Evolutionary conservation across 2,797 vertebrate genomes (phyloP).

Genomic region (Sorex maritimensis): DNA sequence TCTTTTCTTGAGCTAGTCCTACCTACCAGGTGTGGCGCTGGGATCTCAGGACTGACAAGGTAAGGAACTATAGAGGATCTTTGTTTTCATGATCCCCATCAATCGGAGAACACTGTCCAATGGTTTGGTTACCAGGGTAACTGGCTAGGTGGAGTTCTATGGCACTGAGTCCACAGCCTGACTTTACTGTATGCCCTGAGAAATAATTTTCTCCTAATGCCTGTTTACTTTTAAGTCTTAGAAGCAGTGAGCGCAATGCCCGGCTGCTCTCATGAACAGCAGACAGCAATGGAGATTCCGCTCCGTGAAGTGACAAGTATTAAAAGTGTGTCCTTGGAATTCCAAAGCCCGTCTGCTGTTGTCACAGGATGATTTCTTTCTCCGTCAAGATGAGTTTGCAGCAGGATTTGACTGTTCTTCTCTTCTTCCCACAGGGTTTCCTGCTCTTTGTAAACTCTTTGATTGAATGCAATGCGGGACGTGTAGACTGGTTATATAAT

Average conservation of each 20-base stretch:
- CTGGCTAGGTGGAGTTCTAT: neutral
- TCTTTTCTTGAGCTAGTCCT: neutral
- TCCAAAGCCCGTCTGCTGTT: neutral
- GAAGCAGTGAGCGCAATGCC: neutral
- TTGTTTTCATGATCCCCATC: slow-evolving; percentile 10
- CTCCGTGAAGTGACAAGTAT: neutral
- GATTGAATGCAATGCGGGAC: neutral
- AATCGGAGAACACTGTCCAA: neutral
- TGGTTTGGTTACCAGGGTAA: too few species aligned
- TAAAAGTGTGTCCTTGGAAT: neutral
- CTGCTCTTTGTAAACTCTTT: slow-evolving; percentile 57
- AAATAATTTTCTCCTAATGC: neutral
- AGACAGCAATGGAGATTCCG: neutral
- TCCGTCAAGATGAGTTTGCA: slow-evolving; percentile 25
- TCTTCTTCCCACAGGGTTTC: neutral
- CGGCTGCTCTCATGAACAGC: neutral
- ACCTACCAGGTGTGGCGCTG: neutral
- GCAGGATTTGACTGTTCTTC: neutral
- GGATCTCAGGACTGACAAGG: neutral
- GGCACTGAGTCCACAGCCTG: neutral
- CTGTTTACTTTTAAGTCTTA: slow-evolving; percentile 3
- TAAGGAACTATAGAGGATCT: neutral
- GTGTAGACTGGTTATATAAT: neutral
- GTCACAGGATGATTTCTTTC: neutral
- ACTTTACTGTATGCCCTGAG: neutral